Percentiles rank a stretch among this genome's conserved stretches.
phyloP scores from a whole-genome alignment of 2,113 vertebrate genomes.

The Heloderma charlesbogerti region DNA sequence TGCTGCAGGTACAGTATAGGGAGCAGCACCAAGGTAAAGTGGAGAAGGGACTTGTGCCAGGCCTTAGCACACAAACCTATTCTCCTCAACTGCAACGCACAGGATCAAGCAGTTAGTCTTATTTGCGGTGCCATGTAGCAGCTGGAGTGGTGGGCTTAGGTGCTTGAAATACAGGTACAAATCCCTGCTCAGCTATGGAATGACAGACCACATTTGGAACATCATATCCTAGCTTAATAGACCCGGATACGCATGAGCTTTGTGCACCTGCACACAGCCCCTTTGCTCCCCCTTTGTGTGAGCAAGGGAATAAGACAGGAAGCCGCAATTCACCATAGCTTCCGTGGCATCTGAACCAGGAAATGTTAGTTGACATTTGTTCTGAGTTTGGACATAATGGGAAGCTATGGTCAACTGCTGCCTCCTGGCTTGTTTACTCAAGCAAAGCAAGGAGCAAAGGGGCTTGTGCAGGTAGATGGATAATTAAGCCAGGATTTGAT shows the following conservation, averaged over 20 bases:
- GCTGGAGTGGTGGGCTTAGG: not conserved
- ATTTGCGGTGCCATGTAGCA: not conserved
- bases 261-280: no score
- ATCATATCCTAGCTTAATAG: no score
- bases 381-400: not conserved
- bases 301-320: no score
- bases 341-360: not conserved
- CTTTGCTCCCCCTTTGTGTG: no score
- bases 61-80: not conserved
- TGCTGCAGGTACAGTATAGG: no score
- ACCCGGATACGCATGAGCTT: no score
- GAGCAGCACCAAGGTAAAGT: not conserved
- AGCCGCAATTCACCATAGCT: not conserved
- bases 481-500: not conserved
- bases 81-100: not conserved
- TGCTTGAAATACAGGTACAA: no score
- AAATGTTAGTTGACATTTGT: not conserved
- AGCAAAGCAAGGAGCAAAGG: not conserved
- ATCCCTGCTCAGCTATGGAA: not conserved
- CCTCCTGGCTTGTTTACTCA: not conserved
- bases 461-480: not conserved
- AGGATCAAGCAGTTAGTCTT: no score
- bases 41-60: not conserved
- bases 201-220: no score
- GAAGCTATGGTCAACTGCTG: not conserved